Percentiles rank a stretch among this genome's conserved stretches.
Conservation (phyloP, 2,113 vertebrate species). For the Elaphurus davidianus region DNA sequence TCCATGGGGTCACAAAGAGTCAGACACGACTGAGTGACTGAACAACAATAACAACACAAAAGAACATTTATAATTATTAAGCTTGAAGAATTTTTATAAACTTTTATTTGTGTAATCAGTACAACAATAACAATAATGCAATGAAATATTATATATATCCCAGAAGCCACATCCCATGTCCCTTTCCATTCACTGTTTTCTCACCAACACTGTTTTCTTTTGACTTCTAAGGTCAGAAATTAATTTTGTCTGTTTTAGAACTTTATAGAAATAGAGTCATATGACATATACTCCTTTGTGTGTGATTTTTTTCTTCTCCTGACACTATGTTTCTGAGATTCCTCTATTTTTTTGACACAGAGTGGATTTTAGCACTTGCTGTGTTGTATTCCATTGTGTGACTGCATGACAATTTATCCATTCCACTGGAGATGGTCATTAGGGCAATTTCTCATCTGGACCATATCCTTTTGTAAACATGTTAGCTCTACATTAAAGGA, state of each 20-base stretch:
- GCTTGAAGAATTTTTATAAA: not conserved
- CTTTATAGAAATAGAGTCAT: not conserved
- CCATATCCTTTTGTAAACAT: not conserved
- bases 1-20: not conserved
- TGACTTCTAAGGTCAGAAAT: not conserved
- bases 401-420: not conserved
- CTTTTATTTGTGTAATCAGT: not conserved
- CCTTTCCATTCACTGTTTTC: not conserved
- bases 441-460: not conserved
- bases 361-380: not conserved
- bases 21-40: not conserved
- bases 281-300: not conserved
- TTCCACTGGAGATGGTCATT: not conserved
- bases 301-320: not conserved
- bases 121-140: not conserved
- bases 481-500: not conserved
- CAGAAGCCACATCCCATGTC: not conserved
- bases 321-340: not conserved
- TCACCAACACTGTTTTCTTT: not conserved
- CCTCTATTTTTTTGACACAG: not conserved
- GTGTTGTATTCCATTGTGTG: not conserved
- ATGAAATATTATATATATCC: not conserved
- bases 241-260: not conserved
- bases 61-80: not conserved
- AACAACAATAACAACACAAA: not conserved